phyloP scores from a whole-genome alignment of 2,113 vertebrate genomes.

The Upupa epops region DNA sequence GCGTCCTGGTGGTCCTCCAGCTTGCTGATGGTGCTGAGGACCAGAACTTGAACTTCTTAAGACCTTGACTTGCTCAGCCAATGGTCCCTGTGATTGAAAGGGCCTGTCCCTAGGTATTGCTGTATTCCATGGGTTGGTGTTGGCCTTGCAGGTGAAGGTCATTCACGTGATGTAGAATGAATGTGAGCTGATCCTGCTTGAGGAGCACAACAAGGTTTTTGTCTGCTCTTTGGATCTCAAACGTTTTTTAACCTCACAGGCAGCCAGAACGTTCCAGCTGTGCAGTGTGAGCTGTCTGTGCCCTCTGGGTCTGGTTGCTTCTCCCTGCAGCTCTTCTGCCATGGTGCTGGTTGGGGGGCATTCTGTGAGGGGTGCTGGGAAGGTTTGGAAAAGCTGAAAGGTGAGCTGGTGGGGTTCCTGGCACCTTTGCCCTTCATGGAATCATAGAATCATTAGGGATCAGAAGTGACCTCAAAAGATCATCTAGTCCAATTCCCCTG shows the following conservation, averaged over 20 bases:
- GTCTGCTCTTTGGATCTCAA: not conserved
- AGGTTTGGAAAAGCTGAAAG: not conserved
- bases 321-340: not conserved
- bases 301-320: not conserved
- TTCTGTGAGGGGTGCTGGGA: not conserved
- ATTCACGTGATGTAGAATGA: not conserved
- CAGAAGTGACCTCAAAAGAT: too few species aligned
- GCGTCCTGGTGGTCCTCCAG: rapidly evolving
- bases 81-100: not conserved
- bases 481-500: too few species aligned
- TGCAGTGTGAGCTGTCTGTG: not conserved
- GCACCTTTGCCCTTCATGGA: too few species aligned
- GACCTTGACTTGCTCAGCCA: not conserved
- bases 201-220: not conserved
- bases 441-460: too few species aligned
- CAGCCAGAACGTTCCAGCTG: not conserved
- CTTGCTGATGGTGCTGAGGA: not conserved
- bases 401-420: not conserved
- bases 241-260: not conserved
- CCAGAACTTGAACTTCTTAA: not conserved
- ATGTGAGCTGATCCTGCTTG: not conserved
- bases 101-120: not conserved
- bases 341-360: rapidly evolving
- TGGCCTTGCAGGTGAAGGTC: not conserved
- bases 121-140: not conserved